These are phyloP conservation scores for Lophotis ruficrista DNA, from an alignment of 2,113 vertebrate genomes.

Conservation along the genomic window DNA sequence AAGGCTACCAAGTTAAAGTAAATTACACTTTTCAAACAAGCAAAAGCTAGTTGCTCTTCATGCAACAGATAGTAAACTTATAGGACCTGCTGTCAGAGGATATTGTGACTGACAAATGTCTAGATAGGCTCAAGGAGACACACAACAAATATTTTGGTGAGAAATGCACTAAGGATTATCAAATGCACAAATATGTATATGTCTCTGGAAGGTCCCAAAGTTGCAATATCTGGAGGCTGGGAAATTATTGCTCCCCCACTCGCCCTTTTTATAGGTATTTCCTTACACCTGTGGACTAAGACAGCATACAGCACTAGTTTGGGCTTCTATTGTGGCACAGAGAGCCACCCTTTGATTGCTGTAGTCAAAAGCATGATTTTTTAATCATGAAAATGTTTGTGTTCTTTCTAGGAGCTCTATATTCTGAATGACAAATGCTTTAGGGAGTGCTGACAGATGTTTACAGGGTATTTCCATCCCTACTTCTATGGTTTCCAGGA, in stretches of 20 bases:
- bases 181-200: neutral
- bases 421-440: neutral
- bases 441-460: neutral
- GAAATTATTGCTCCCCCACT: neutral
- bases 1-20: neutral
- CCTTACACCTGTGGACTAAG: neutral
- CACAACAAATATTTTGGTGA: neutral
- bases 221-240: neutral
- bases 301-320: neutral
- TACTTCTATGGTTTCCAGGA: neutral
- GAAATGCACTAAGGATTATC: neutral
- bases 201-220: neutral
- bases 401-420: neutral
- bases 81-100: neutral
- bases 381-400: neutral
- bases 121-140: neutral
- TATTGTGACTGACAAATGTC: neutral
- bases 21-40: neutral
- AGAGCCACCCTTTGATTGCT: neutral
- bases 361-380: neutral
- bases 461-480: neutral
- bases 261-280: neutral
- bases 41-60: neutral
- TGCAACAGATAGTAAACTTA: neutral
- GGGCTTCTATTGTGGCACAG: neutral